Conservation (phyloP, 2,797 vertebrate species). For the Danio albolineatus region DNA sequence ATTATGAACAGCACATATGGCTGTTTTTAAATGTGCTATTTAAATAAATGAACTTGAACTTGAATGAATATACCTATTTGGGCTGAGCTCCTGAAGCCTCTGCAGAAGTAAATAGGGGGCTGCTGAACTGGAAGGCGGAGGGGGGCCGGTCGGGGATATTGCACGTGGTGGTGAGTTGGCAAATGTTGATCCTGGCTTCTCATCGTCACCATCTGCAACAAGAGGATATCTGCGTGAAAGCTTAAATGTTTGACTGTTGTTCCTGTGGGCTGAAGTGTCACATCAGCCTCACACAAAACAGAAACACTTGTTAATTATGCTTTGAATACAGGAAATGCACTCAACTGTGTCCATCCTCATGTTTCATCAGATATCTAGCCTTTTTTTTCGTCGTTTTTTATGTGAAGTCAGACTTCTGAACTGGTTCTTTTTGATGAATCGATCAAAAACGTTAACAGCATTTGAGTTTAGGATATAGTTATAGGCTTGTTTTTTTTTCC, state of each 20-base stretch:
- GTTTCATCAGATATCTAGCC: not conserved
- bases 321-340: too few relatives aligned
- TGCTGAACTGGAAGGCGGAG: constrained; percentile 59
- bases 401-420: not conserved
- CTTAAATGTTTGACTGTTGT: not conserved
- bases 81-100: constrained; percentile 77
- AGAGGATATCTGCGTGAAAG: constrained; percentile 25
- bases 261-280: not conserved
- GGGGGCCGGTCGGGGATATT: constrained; percentile 57
- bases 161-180: constrained; percentile 55
- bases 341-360: not conserved
- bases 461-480: too few relatives aligned
- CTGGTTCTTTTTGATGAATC: not conserved
- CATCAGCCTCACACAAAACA: not conserved
- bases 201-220: constrained; percentile 78
- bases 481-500: too few relatives aligned
- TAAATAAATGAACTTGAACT: not conserved
- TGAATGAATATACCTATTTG: constrained; percentile 69
- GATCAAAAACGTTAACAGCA: not conserved
- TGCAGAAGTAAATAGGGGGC: constrained; percentile 72
- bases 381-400: too few relatives aligned
- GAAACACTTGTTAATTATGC: too few relatives aligned
- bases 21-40: too few relatives aligned
- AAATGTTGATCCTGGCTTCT: constrained; percentile 68
- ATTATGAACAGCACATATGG: too few relatives aligned